Conservation (phyloP, 2,888 invertebrate genomes). For the Caradrina kadenii region DNA sequence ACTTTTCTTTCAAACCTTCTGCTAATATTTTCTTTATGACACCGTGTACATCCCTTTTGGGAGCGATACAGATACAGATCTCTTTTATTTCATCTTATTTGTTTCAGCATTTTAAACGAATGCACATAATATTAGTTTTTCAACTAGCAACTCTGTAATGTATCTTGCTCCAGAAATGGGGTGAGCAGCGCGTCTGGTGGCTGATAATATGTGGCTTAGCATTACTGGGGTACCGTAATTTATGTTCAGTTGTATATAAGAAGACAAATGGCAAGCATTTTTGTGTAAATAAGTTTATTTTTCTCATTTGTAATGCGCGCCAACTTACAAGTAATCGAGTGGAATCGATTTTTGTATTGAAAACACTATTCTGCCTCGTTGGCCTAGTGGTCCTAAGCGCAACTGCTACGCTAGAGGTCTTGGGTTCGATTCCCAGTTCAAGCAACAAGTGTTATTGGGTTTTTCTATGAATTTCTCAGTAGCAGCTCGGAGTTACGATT, state of each 20-base stretch:
- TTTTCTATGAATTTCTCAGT: no score
- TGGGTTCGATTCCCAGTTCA: no score
- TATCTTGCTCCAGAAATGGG: constrained; percentile 44
- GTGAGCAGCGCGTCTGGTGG: constrained; percentile 16
- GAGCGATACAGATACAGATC: constrained; percentile 46
- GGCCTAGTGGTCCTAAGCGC: no score
- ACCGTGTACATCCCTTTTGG: constrained; percentile 22
- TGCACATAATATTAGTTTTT: constrained; percentile 59
- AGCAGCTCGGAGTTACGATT: no score
- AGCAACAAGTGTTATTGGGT: no score
- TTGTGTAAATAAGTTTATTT: no score
- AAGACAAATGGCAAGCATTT: neutral
- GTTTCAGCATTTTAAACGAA: constrained; percentile 47
- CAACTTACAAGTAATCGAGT: no score
- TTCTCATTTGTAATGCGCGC: no score
- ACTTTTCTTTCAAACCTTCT: constrained; percentile 24
- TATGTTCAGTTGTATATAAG: neutral
- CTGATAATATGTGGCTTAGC: constrained; percentile 2
- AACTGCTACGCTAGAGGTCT: no score
- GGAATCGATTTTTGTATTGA: no score
- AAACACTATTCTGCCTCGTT: no score
- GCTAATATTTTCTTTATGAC: neutral
- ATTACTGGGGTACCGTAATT: constrained; percentile 2
- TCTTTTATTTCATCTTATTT: constrained; percentile 44
- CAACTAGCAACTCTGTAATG: constrained; percentile 42